Evolutionary conservation across 1,140 invertebrate species (phyloP), one percentile per base, ranked within the genome.

Genomic region (Vollenhovia emeryi): DNA sequence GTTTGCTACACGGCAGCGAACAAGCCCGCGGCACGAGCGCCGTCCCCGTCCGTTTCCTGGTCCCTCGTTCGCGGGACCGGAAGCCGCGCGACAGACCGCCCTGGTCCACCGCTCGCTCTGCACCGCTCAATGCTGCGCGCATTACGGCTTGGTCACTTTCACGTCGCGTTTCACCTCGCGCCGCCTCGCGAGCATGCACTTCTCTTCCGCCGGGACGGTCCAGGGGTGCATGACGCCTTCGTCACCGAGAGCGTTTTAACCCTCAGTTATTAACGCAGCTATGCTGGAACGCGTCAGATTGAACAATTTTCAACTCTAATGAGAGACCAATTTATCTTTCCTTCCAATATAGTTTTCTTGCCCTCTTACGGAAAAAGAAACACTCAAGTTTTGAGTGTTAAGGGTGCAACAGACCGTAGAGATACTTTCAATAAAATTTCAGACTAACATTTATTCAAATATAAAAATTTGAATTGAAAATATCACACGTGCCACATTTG

Each of bases 71-170:
- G 59, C 48, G 50, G 57, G 55, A 64, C 90, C 91, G 91, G 87
- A 82, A 82, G 64, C 89, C 90, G 87, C 88, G 91, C 87, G 91
- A 91, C 91, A 85, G 59, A 27, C 62, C 83, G 85, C 79, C 86
- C 85, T 91, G 91, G 88, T 91, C 91, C 87, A 89, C 89, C 85
- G 85, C 75, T 45, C 66, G 71, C 76, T 88, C 86, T 57, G 83
- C 55, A 60, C 57, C 33, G 50, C 15, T 43, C 33, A 50, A 50
- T 21, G 33, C 30, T 57, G 36, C 27, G 52, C 45, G 74, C 83
- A 21, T 73, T 78, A 66, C 83, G 60, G 60, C 73, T 86, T 86
- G 84, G 87, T 92, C 91, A 91, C 91, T 93, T 93, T 92, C 92
- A 91, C 92, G 86, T 89, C 82, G 88, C 84, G 60, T 89, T 87